Base-by-base conservation (phyloP, 2,888 invertebrate genomes). In the Polietes domitor region DNA sequence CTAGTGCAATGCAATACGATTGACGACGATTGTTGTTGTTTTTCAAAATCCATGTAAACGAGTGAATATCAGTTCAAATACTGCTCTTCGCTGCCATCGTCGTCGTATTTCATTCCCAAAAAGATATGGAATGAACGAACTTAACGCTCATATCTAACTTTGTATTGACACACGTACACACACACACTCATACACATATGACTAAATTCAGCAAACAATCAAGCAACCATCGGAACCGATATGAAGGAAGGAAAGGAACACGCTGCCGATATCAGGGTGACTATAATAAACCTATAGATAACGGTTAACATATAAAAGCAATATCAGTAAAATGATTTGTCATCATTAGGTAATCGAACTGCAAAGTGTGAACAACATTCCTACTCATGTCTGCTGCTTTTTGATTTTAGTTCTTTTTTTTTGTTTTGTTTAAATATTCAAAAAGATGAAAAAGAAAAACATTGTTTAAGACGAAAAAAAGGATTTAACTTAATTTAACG, bases 331-430 rank as follows among this genome's bases (percentile, higher is more conserved):
- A 85, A 85, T 77, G 81, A 83, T 82, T 82, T 85, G 83, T 85
- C 85, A 85, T 86, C 85, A 86, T 85, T 86, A 83, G 79, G 81
- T 85, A 83, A 86, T 86, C 85, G 86, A 86, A 86, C 78, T 70
- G 37, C 80, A 78, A 77, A 80, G 81, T 47, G 80, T 76, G 53
- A 63, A 74, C 78, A 47, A 43, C 32, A 47, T 58, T 47, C 28
- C 68, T 9, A 12, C 43, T 50, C 47, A 61, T 72, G 58, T 63
- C 50, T 71, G 26, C 12, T n/a, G 47, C 5, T 53, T 10, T 58
- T 21, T 58, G 9, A 71, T 65, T 21, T 71, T 26, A 28, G 9
- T 65, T 63, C 9, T 2, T 32, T 32, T 32, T n/a, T n/a, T n/a
- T n/a, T n/a, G n/a, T n/a, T n/a, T n/a, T n/a, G n/a, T 32, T 12